Conservation (phyloP, 1,140 invertebrate genomes). For the Drosophila hydei region DNA sequence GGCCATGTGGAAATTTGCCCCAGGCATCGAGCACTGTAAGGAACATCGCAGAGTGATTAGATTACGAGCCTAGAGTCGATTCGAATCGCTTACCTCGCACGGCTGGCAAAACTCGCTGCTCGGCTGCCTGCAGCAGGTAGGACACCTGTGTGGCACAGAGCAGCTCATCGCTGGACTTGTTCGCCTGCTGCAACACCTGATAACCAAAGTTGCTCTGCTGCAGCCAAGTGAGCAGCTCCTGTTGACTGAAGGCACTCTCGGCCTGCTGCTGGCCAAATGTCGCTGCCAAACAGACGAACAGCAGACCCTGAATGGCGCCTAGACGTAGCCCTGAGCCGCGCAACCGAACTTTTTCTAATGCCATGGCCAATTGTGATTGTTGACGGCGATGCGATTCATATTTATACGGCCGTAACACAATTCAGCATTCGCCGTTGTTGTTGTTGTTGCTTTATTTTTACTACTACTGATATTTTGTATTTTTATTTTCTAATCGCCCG, state of each 20-base stretch:
- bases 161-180: constrained; percentile 21
- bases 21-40: constrained; percentile 71
- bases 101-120: constrained; percentile 35
- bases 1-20: constrained; percentile 74
- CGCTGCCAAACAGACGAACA: neutral
- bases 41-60: neutral
- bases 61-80: neutral
- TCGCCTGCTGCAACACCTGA: constrained; percentile 58
- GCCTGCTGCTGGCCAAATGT: neutral
- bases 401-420: constrained; percentile 44
- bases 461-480: constrained; percentile 9
- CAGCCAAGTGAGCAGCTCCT: constrained; percentile 59
- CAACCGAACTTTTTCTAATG: constrained; percentile 31
- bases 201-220: constrained; percentile 65
- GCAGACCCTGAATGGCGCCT: neutral
- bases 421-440: neutral
- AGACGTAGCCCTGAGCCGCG: neutral
- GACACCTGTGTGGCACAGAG: constrained; percentile 38
- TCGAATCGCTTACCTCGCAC: constrained; percentile 43
- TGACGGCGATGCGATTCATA: constrained; percentile 32
- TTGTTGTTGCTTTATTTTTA: neutral
- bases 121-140: constrained; percentile 38
- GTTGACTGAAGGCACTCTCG: constrained; percentile 24
- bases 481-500: constrained; percentile 40
- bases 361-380: constrained; percentile 42